Conservation (phyloP, 2,797 vertebrate species). For the Falco biarmicus region DNA sequence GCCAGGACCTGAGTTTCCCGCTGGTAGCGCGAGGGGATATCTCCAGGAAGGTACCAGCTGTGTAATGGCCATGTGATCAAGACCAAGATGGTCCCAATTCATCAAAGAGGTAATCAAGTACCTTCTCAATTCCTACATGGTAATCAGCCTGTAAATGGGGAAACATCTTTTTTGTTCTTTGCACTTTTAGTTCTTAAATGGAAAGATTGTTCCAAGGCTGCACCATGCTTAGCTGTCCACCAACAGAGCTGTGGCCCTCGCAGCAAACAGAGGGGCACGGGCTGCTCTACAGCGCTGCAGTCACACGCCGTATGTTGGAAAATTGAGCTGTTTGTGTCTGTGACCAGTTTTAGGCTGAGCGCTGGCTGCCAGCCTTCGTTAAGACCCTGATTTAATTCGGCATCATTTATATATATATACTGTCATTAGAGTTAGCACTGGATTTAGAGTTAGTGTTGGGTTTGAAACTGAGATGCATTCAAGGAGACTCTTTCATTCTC, state of each 20-base stretch:
- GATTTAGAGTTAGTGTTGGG: not conserved
- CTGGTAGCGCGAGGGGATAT: not conserved
- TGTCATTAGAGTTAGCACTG: not conserved
- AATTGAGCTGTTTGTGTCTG: not conserved
- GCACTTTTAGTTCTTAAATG: not conserved
- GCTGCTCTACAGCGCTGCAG: not conserved
- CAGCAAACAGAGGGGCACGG: not conserved
- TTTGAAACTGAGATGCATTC: not conserved
- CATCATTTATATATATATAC: not conserved
- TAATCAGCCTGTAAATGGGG: not conserved
- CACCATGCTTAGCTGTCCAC: not conserved
- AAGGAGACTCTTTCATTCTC: not conserved
- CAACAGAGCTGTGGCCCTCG: not conserved
- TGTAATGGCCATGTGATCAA: not conserved
- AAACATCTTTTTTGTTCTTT: not conserved
- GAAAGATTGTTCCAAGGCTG: not conserved
- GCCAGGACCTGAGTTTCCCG: not conserved
- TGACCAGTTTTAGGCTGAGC: not conserved
- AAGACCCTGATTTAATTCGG: not conserved
- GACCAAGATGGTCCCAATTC: not conserved
- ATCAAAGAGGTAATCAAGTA: not conserved
- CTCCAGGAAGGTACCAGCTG: not conserved
- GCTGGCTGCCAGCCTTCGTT: not conserved
- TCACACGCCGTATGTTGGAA: fast-evolving
- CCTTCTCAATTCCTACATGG: not conserved